A percentile compares a stretch with the other conserved stretches of the same genome.
Conservation (phyloP, 1,140 invertebrate species). For the Drosophila bifasciata region DNA sequence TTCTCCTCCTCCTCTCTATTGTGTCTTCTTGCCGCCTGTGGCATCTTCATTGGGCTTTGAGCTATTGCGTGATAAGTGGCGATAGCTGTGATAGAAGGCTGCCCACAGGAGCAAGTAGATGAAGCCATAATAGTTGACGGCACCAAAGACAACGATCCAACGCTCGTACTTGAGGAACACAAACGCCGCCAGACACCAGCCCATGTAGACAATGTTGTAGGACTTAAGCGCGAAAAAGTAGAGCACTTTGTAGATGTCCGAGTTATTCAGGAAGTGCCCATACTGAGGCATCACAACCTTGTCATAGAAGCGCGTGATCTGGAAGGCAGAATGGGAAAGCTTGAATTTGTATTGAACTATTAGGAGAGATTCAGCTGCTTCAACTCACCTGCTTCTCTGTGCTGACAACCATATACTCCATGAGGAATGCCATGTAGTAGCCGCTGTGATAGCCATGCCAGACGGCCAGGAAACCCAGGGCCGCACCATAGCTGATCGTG, state of each 20-base stretch:
- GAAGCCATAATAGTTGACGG: conserved; percentile 88
- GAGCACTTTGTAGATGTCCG: conserved; percentile 83
- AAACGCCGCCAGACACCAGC: conserved; percentile 93
- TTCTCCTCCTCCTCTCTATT: conserved; percentile 16
- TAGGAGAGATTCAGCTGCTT: conserved; percentile 70
- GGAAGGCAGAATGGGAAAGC: conserved; percentile 32
- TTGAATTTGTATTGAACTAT: not conserved
- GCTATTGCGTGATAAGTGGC: conserved; percentile 3
- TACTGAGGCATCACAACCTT: conserved; percentile 63
- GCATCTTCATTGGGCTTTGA: not conserved
- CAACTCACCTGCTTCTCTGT: conserved; percentile 93
- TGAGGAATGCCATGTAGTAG: conserved; percentile 96
- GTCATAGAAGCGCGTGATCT: conserved; percentile 64
- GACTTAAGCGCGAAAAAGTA: conserved; percentile 88
- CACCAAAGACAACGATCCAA: conserved; percentile 87
- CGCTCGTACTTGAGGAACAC: conserved; percentile 88
- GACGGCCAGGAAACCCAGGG: conserved; percentile 93
- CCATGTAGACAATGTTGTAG: conserved; percentile 92
- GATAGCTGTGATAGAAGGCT: conserved; percentile 42
- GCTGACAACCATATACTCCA: conserved; percentile 95
- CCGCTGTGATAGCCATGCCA: conserved; percentile 97
- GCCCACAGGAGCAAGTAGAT: conserved; percentile 87
- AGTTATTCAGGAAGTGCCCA: conserved; percentile 71
- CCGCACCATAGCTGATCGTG: conserved; percentile 91
- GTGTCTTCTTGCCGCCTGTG: conserved; percentile 20